Evolutionary conservation across 2,888 invertebrate genomes (phyloP), one percentile per base, ranked within the genome.

Genomic region (Lampropteryx suffumata): DNA sequence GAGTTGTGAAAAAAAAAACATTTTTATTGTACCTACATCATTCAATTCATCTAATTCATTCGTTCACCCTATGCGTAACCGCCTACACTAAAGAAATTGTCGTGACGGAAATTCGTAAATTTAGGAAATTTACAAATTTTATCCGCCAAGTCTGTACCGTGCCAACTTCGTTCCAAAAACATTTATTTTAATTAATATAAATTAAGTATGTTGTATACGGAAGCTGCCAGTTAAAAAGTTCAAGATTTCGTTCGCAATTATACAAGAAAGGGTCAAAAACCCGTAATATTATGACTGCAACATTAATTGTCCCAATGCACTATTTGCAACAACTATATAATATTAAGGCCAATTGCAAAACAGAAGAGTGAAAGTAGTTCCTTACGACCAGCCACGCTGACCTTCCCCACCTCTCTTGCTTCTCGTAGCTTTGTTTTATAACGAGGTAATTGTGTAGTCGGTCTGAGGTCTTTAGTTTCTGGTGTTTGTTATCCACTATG

Each of bases 301-400:
- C 62, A 65, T 67, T 69, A 71, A 76, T 69, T 73, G 74, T 76
- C 68, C 62, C 64, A 65, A 68, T 65, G 61, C 65, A 64, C 60
- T 61, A 50, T 63, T 64, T 59, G 65, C 69, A 69, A 63, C 63
- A 60, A 64, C 68, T 69, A 60, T 58, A 61, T 57, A 55, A 69
- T 67, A 75, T 73, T 82, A 79, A 81, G 81, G 80, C 69, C 79
- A 71, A 52, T 81, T 82, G 78, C 82, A 76, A 81, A 81, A 64
- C 53, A 36, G 33, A 45, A 43, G 54, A 72, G 82, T 80, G 82
- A 82, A 82, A 82, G 82, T 81, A 78, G 79, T 75, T 72, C 64
- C 63, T 56, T 11, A 28, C 21, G 45, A 59, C 79, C 76, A 74
- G 55, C 17, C 12, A 28, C n/a, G 2, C 3, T 34, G 64, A 57